Conservation (phyloP, 2,888 invertebrate genomes). For the Neocrepidodera transversa region DNA sequence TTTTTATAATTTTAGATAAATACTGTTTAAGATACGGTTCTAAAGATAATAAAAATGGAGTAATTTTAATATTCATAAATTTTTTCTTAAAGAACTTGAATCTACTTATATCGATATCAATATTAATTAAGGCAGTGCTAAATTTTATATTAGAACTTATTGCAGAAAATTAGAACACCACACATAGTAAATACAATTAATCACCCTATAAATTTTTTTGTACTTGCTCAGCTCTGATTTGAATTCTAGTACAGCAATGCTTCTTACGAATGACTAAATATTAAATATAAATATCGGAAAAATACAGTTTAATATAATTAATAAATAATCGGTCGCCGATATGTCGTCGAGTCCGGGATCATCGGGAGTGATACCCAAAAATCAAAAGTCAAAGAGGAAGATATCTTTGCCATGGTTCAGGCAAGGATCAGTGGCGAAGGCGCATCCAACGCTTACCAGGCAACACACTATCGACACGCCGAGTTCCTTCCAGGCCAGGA, state of each 20-base stretch:
- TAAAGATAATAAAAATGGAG: no score
- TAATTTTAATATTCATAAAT: no score
- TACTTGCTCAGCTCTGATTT: background rate
- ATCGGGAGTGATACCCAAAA: constrained; percentile 51
- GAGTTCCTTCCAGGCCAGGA: constrained; percentile 81
- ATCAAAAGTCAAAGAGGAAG: constrained; percentile 80
- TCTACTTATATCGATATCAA: no score
- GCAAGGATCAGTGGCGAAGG: constrained; percentile 77
- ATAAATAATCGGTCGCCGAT: background rate
- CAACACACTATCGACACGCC: constrained; percentile 93
- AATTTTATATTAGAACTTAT: no score
- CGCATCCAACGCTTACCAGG: constrained; percentile 77
- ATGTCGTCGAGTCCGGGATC: constrained; percentile 43
- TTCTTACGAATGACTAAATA: constrained; percentile 4
- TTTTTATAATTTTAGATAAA: no score
- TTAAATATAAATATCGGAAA: background rate
- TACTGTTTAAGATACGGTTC: no score
- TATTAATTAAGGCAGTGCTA: no score
- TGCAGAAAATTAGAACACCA: no score
- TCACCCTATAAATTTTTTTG: background rate
- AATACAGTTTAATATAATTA: constrained; percentile 10
- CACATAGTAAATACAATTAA: no score
- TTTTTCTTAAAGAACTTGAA: no score
- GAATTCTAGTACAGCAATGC: background rate
- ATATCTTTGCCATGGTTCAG: constrained; percentile 91